These are phyloP conservation scores for Leptinotarsa texana DNA, from an alignment of 1,140 invertebrate species.

Conservation along the genomic window DNA sequence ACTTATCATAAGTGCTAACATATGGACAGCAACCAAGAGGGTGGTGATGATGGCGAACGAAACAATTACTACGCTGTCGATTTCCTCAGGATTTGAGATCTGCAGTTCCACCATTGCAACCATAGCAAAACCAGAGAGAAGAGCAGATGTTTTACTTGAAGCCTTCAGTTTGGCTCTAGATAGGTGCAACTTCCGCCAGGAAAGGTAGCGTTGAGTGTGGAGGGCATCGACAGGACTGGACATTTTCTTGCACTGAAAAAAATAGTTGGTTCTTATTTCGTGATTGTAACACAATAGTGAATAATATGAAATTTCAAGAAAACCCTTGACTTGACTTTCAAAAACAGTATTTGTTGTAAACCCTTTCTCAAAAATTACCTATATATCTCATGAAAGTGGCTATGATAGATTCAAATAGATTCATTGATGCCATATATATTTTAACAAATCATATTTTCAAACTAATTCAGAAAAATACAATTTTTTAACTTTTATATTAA, in stretches of 20 bases:
- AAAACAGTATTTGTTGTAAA: too few relatives aligned
- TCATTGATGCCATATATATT: too few relatives aligned
- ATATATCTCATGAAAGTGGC: too few relatives aligned
- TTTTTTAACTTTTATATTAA: too few relatives aligned
- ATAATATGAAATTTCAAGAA: too few relatives aligned
- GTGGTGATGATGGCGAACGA: slow-evolving; percentile 95
- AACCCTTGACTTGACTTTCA: too few relatives aligned
- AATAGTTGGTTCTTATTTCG: neutral
- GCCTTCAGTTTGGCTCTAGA: slow-evolving; percentile 95
- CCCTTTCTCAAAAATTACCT: too few relatives aligned
- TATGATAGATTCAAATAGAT: too few relatives aligned
- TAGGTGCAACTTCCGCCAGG: slow-evolving; percentile 89
- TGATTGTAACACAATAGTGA: too few relatives aligned
- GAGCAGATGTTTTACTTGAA: slow-evolving; percentile 93
- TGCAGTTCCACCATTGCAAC: slow-evolving; percentile 80
- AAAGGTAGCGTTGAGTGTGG: slow-evolving; percentile 81
- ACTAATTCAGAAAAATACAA: too few relatives aligned
- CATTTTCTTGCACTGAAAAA: slow-evolving; percentile 57
- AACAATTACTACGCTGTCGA: slow-evolving; percentile 80
- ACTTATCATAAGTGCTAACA: slow-evolving; percentile 98
- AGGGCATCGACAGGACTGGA: slow-evolving; percentile 73
- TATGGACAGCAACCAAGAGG: slow-evolving; percentile 93
- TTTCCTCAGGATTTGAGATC: slow-evolving; percentile 43
- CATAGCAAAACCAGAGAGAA: slow-evolving; percentile 97
- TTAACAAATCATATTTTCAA: too few relatives aligned